phyloP scores from a whole-genome alignment of 2,113 vertebrate species.

The Gallinago jamesoni region DNA sequence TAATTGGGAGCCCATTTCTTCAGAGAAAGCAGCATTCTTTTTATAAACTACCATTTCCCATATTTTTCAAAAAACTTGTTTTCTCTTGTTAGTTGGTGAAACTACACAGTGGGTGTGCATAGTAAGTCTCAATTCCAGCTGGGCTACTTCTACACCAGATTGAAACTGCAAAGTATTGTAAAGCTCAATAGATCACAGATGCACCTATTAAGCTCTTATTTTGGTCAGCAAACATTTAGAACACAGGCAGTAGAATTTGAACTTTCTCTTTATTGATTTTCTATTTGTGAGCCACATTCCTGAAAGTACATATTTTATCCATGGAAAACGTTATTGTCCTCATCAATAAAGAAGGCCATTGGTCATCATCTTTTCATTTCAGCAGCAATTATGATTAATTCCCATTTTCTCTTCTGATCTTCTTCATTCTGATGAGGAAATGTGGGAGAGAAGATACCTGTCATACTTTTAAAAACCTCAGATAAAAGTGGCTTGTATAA shows the following conservation, averaged over 20 bases:
- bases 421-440: neutral
- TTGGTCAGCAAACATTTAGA: neutral
- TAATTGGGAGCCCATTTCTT: slow-evolving; percentile 6
- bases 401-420: neutral
- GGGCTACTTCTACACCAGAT: neutral
- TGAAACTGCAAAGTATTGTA: neutral
- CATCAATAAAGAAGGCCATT: neutral
- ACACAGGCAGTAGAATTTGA: neutral
- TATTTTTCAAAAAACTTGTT: neutral
- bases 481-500: neutral
- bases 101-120: neutral
- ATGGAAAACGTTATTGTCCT: neutral
- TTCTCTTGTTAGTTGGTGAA: neutral
- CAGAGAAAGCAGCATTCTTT: neutral
- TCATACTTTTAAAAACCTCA: neutral
- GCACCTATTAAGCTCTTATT: neutral
- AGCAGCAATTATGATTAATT: neutral
- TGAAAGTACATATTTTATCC: neutral
- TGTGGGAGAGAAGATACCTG: neutral
- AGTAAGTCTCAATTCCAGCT: neutral
- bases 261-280: slow-evolving; percentile 28
- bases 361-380: neutral
- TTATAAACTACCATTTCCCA: neutral
- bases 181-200: neutral
- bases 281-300: neutral